phyloP scores from a whole-genome alignment of 2,797 vertebrate genomes.

The Dromococcyx pavoninus region DNA sequence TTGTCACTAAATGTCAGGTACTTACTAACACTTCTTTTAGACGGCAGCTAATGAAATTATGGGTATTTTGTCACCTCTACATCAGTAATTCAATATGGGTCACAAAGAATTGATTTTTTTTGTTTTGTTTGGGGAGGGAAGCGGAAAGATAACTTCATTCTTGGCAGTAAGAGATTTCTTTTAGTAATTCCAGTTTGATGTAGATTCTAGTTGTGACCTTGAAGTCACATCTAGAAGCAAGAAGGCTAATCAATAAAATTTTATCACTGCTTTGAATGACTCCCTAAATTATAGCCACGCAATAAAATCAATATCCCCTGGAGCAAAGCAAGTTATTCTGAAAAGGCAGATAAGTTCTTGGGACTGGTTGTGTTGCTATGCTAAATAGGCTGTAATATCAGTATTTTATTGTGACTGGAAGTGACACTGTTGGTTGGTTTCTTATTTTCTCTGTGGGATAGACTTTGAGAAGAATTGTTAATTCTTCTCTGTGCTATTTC shows the following conservation, averaged over 20 bases:
- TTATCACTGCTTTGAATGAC: neutral
- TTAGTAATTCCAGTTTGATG: neutral
- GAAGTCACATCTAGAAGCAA: slow-evolving; percentile 5
- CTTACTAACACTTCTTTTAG: slow-evolving; percentile 47
- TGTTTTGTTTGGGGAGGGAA: slow-evolving; percentile 25
- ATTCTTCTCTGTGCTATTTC: neutral
- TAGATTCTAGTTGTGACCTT: slow-evolving; percentile 29
- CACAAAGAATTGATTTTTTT: slow-evolving; percentile 55
- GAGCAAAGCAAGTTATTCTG: neutral
- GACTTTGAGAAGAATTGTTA: neutral
- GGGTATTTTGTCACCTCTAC: slow-evolving; percentile 54
- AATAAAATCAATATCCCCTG: neutral
- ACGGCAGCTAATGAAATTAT: slow-evolving; percentile 64
- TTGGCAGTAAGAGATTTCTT: neutral
- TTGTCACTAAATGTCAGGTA: slow-evolving; percentile 1
- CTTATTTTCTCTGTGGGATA: neutral
- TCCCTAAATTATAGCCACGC: neutral
- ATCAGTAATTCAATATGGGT: slow-evolving; percentile 66
- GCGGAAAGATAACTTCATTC: slow-evolving; percentile 27
- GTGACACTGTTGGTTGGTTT: neutral
- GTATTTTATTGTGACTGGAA: neutral
- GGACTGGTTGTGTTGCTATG: neutral
- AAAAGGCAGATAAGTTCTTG: neutral
- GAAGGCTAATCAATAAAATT: neutral
- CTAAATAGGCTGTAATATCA: neutral